Conservation (phyloP, 2,797 vertebrate genomes). For the Phalanger gymnotis region DNA sequence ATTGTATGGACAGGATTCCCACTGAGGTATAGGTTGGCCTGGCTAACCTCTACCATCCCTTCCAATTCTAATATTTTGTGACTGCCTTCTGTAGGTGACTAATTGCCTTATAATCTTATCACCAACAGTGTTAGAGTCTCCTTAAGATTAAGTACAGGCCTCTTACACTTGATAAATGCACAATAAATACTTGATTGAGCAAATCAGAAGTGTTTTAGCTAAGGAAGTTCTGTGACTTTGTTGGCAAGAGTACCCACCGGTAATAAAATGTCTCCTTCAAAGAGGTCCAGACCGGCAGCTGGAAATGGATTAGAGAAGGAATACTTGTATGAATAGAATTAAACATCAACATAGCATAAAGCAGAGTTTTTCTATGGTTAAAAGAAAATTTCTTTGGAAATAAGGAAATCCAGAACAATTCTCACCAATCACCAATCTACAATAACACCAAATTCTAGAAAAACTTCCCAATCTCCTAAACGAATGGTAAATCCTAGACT, state of each 20-base stretch:
- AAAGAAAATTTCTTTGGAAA: background rate
- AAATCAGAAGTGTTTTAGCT: background rate
- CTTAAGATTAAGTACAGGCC: background rate
- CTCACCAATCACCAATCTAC: background rate
- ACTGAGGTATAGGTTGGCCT: background rate
- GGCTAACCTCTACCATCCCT: background rate
- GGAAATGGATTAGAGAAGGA: constrained; percentile 55
- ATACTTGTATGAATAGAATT: constrained; percentile 47
- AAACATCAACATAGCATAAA: background rate
- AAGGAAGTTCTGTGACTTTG: background rate
- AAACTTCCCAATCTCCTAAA: background rate
- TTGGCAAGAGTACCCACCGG: constrained; percentile 85
- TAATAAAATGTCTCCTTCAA: constrained; percentile 92
- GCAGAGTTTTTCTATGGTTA: background rate
- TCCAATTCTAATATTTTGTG: background rate
- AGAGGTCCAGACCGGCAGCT: constrained; percentile 88
- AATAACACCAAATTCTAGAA: background rate
- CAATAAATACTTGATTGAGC: background rate
- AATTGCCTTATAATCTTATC: background rate
- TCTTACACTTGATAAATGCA: background rate
- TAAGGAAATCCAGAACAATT: background rate
- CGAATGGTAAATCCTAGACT: background rate
- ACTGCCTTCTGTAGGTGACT: background rate
- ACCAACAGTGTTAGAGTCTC: background rate
- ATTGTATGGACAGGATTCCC: background rate